Base-by-base conservation (phyloP, 2,888 invertebrate species). In the Apocheima hispidaria region DNA sequence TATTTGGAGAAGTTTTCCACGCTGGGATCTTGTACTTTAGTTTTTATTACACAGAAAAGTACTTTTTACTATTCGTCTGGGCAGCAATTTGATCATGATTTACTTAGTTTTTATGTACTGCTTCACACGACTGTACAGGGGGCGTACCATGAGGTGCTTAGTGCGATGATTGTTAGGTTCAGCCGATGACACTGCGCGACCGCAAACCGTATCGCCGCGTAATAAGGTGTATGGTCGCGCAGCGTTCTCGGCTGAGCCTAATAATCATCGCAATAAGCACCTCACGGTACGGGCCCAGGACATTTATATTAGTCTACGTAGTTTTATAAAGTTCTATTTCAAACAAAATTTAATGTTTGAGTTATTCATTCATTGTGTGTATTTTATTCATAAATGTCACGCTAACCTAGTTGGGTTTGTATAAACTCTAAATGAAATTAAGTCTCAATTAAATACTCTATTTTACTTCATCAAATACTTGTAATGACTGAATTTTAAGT, bases 11-110 rank as follows among this genome's bases (percentile, higher is more conserved):
- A 62, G 21, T 57, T 52, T 53, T 44, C 33, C 43, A 44, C 62
- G 43, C 49, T 44, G 48, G 18, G 18, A 43, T 53, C 36, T 28
- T 53, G 49, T 57, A 55, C 30, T 50, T 54, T 55, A 55, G 36
- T 44, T 50, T 38, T 60, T 55, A 60, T 50, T 55, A 38, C 44
- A 43, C 54, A 7, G 33, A 38, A 55, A 60, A 23, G 53, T 53
- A 33, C 23, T 20, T 36, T 54, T 49, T 54, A 46, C 51, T 51
- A 43, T 16, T 26, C 23, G 43, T 43, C 26, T 41, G 21, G 49
- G 23, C 30, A 38, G 46, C 14, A 43, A 57, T 58, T 52, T 52
- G 44, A 20, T 51, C 16, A 30, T 40, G 20, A 33, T 54, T 14
- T 36, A 28, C 21, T 33, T 50, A 43, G 23, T 21, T 38, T 7